These are phyloP conservation scores for Gulo gulo DNA, from an alignment of 2,113 vertebrate species.

Conservation along the genomic window DNA sequence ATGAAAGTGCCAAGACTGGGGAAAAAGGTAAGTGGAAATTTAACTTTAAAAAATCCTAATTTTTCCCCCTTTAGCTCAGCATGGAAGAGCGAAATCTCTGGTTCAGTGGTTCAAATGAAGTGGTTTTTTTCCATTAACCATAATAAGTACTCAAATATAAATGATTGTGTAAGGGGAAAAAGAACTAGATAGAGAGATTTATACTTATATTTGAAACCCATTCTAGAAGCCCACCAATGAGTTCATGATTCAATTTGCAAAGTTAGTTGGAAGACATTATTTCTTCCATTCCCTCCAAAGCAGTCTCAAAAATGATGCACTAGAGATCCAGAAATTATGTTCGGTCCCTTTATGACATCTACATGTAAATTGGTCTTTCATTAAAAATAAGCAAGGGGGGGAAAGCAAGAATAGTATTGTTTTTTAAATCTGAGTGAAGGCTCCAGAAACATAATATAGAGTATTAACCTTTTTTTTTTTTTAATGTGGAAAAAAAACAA, in stretches of 20 bases:
- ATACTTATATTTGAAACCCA: not conserved
- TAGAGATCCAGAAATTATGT: not conserved
- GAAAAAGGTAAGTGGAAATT: not conserved
- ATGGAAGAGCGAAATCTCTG: not conserved
- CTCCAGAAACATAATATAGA: not conserved
- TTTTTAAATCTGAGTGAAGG: not conserved
- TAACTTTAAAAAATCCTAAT: not conserved
- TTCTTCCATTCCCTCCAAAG: conserved; percentile 15
- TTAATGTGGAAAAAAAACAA: not conserved
- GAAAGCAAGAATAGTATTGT: not conserved
- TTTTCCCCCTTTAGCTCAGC: not conserved
- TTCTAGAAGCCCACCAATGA: not conserved
- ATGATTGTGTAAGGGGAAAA: not conserved
- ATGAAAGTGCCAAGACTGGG: not conserved
- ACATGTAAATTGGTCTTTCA: not conserved
- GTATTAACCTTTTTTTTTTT: not conserved
- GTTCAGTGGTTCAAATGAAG: not conserved
- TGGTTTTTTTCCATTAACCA: not conserved
- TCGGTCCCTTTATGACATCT: not conserved
- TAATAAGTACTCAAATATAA: not conserved
- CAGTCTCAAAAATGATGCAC: not conserved
- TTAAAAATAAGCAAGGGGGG: not conserved
- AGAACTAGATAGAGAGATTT: not conserved
- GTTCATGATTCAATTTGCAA: not conserved
- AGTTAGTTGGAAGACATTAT: not conserved